Evolutionary conservation across 2,113 vertebrate genomes (phyloP).

Genomic region (Sander lucioperca): DNA sequence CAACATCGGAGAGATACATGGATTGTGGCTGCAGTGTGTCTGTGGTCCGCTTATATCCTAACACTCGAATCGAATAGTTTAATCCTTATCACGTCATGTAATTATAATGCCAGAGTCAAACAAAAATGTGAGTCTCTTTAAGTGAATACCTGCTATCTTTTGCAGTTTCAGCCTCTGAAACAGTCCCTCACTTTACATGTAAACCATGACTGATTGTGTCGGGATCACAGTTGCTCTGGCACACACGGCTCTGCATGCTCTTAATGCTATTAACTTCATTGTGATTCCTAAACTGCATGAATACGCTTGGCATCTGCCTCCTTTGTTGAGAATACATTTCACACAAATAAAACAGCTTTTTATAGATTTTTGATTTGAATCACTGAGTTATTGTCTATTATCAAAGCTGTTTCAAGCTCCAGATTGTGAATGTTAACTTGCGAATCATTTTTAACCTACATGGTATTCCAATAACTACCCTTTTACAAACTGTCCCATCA

Average conservation of each 20-base stretch:
- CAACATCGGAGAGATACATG: conserved; percentile 2
- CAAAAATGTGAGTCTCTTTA: background rate
- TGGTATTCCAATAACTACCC: background rate
- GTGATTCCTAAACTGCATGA: conserved; percentile 49
- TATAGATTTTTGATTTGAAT: conserved; percentile 1
- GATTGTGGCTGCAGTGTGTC: background rate
- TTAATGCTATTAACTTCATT: conserved; percentile 78
- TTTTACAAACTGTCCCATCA: background rate
- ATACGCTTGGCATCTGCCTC: conserved; percentile 62
- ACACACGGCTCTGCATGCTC: conserved; percentile 62
- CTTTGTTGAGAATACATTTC: conserved; percentile 38
- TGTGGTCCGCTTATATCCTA: background rate
- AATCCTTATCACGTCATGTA: background rate
- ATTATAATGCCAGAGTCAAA: conserved; percentile 7
- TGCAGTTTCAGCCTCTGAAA: conserved; percentile 1
- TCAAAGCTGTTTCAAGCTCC: background rate
- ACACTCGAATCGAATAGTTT: background rate
- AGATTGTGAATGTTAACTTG: background rate
- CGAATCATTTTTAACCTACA: background rate
- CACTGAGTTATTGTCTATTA: background rate
- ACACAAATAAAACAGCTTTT: conserved; percentile 30
- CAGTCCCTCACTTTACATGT: conserved; percentile 7
- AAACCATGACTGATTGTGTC: conserved; percentile 32
- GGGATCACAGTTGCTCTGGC: conserved; percentile 56
- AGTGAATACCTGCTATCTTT: background rate